These are phyloP conservation scores for Phengaris arion DNA, from an alignment of 2,888 invertebrate species.

Conservation along the genomic window DNA sequence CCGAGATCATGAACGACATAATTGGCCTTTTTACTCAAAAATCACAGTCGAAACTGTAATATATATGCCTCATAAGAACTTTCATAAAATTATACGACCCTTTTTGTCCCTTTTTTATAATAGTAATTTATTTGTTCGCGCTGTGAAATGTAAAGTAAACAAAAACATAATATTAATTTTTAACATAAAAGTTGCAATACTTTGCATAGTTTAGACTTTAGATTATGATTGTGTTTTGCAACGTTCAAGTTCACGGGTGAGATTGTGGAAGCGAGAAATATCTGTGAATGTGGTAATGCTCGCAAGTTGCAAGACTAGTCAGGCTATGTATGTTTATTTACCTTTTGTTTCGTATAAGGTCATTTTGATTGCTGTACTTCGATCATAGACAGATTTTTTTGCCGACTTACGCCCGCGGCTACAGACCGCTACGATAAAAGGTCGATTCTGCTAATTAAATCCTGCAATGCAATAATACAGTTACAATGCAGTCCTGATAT, in stretches of 20 bases:
- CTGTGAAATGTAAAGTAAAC: neutral
- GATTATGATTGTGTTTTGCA: no score
- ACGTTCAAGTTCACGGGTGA: neutral
- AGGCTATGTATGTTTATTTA: neutral
- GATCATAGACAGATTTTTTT: neutral
- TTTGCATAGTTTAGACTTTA: no score
- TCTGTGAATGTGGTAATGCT: neutral
- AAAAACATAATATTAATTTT: no score
- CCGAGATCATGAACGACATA: no score
- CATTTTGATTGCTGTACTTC: neutral
- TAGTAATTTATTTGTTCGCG: neutral
- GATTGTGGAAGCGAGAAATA: neutral
- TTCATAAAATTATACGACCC: neutral
- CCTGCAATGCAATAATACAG: no score
- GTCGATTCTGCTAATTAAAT: neutral
- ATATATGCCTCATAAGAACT: neutral
- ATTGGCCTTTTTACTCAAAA: no score
- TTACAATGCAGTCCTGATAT: no score
- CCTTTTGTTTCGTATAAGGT: neutral
- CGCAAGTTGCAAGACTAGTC: neutral
- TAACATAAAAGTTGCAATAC: no score
- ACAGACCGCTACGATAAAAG: neutral
- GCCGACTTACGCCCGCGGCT: no score
- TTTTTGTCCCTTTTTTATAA: neutral
- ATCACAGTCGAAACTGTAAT: no score